Base-by-base conservation (phyloP, 2,888 invertebrate genomes). In the Torymus auratus region DNA sequence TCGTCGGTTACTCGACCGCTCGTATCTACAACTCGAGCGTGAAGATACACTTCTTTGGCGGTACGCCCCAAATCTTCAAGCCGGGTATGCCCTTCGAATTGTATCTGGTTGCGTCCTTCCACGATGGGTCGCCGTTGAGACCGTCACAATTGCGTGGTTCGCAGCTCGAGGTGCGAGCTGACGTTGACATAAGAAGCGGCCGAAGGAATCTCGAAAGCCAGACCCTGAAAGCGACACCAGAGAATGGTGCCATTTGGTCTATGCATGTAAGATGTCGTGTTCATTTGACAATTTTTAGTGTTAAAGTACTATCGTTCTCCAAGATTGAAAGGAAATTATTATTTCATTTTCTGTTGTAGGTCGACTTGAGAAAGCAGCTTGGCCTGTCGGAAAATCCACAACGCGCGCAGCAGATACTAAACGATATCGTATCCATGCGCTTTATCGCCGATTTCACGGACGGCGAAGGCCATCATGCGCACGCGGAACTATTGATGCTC, bases 21-120 rank as follows among this genome's bases (percentile, higher is more conserved):
- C 92, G 97, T 84, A 94, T 99, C 70, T 97, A 95, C 89, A 97
- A 97, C 91, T 97, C 97, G 0, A 96, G 96, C 10, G 93, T 98
- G 10, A 94, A 94, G 74, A 93, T 98, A 0, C 93, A 94, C 56
- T 97, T 98, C 91, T 92, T 98, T 2, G 99, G 98, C 0, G 97
- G 96, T 53, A 94, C 95, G 0, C 96, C 98, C 10, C 97, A 98
- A 91, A 95, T 99, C 15, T 98, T 98, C 91, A 99, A 98, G 90
- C 98, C 99, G 0, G 93, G 96, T 11, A 98, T 98, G 96, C 97
- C 98, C 0, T 96, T 97, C 87, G 95, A 95, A 3, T 85, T 91
- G 1, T 91, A 96, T 94, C 92, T 98, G 88, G 95, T 96, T 12
- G 96, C 97, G 0, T 96, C 97, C 1, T 97, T 96, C 91, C 96